Percentiles rank a stretch among this genome's conserved stretches.
These are phyloP conservation scores for Tribolium freemani DNA, from an alignment of 2,888 invertebrate species.

Conservation along the genomic window DNA sequence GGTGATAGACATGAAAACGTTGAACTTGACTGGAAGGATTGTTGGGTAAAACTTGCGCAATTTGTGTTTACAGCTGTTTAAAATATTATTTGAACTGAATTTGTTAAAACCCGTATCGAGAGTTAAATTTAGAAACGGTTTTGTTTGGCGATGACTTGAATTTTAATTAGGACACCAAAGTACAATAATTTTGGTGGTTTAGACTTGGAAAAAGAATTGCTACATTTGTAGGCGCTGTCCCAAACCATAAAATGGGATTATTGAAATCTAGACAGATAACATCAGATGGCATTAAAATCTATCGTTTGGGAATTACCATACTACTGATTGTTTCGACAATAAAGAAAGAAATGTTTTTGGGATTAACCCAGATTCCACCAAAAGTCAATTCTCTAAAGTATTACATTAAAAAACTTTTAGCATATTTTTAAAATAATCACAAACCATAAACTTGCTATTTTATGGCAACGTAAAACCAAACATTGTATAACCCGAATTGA, in stretches of 20 bases:
- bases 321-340: too few species aligned
- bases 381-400: background rate
- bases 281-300: too few species aligned
- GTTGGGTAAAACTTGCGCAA: constrained; percentile 9
- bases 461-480: background rate
- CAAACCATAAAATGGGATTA: background rate
- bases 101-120: background rate
- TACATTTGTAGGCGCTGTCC: background rate
- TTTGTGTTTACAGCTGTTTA: constrained; percentile 8
- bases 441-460: background rate
- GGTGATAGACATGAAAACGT: constrained; percentile 18
- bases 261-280: too few species aligned
- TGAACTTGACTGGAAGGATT: constrained; percentile 19
- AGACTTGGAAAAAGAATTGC: background rate
- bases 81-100: background rate
- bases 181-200: background rate
- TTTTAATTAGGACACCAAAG: background rate
- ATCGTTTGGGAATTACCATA: too few species aligned
- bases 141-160: background rate
- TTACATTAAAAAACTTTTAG: background rate
- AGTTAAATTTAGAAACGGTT: background rate
- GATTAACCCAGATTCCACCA: background rate
- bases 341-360: too few species aligned
- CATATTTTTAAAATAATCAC: background rate
- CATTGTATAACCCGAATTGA: background rate